A percentile compares a stretch with the other conserved stretches of the same genome.
These are phyloP conservation scores for Scaptomyza tumidula DNA, from an alignment of 2,888 invertebrate genomes.

Conservation along the genomic window DNA sequence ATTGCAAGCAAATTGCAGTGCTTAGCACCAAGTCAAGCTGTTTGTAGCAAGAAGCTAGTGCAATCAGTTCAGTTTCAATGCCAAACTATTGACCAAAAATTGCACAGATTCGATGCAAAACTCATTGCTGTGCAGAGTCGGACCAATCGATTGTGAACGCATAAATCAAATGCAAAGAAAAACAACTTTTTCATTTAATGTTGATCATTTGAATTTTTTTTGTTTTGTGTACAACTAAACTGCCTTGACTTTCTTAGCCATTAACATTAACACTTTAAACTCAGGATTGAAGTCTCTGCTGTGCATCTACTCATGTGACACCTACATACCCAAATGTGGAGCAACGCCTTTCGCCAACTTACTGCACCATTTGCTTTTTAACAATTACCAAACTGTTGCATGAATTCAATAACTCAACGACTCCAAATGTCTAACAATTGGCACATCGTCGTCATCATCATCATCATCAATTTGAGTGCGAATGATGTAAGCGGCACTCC, in stretches of 20 bases:
- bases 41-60: constrained; percentile 1
- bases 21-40: constrained; percentile 40
- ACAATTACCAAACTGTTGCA: constrained; percentile 47
- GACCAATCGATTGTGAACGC: constrained; percentile 48
- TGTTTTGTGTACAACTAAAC: constrained; percentile 44
- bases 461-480: constrained; percentile 68
- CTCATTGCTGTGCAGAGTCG: constrained; percentile 30
- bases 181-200: constrained; percentile 63
- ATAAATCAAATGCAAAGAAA: constrained; percentile 68
- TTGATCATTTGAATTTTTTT: constrained; percentile 25
- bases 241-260: constrained; percentile 74
- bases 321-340: constrained; percentile 12
- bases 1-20: constrained; percentile 67
- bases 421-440: constrained; percentile 59
- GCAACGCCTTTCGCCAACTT: constrained; percentile 41
- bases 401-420: constrained; percentile 57
- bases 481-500: constrained; percentile 62
- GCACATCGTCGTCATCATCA: constrained; percentile 61
- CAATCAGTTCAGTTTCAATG: constrained; percentile 54
- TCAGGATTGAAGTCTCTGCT: neutral
- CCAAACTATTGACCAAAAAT: constrained; percentile 55
- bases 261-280: neutral
- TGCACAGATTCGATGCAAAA: constrained; percentile 56
- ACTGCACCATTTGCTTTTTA: constrained; percentile 14
- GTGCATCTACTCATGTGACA: constrained; percentile 31